phyloP scores from a whole-genome alignment of 2,797 vertebrate species.

The Rhabdophis nuchalis region DNA sequence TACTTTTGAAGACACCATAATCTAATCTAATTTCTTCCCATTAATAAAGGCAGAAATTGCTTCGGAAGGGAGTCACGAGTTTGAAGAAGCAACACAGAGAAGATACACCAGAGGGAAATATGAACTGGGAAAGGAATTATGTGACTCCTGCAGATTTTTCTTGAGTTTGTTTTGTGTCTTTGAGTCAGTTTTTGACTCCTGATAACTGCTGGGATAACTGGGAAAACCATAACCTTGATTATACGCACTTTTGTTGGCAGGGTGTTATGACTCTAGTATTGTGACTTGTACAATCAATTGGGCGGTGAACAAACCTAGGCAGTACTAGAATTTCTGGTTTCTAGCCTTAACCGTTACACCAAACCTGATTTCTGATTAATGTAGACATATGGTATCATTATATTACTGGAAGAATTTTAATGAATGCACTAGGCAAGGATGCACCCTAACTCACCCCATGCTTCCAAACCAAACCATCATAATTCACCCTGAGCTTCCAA shows the following conservation, averaged over 20 bases:
- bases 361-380: background rate
- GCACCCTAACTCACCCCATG: no score
- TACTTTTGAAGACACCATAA: slow-evolving; percentile 10
- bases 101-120: background rate
- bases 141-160: background rate
- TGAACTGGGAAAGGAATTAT: slow-evolving; percentile 7
- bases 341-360: background rate
- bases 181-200: background rate
- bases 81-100: rapidly evolving
- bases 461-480: background rate
- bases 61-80: background rate
- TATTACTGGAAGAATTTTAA: background rate
- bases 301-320: background rate
- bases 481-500: background rate
- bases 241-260: no score
- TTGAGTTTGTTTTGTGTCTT: background rate
- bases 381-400: background rate
- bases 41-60: background rate
- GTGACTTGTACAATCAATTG: no score
- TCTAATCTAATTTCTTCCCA: background rate
- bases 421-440: background rate
- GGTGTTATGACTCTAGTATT: no score
- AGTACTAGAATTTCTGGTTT: background rate
- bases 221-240: no score
- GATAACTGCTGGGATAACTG: no score